Conservation (phyloP, 2,113 vertebrate genomes). For the Eonycteris spelaea region DNA sequence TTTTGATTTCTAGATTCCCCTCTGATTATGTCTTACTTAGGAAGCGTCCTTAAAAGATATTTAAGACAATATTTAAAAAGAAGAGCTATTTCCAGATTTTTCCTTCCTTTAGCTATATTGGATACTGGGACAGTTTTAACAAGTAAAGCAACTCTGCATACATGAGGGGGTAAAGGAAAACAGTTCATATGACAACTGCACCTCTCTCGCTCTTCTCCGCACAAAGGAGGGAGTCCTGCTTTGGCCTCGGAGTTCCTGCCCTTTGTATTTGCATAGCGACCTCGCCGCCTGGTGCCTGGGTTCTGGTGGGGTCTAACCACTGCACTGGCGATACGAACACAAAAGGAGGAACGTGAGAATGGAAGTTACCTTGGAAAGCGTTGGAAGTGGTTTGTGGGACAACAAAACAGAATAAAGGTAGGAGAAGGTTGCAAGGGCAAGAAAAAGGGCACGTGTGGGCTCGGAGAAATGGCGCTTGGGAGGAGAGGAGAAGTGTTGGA, state of each 20-base stretch:
- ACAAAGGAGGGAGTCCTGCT: neutral
- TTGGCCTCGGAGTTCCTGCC: neutral
- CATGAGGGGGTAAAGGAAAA: neutral
- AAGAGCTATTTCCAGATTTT: neutral
- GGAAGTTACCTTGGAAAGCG: neutral
- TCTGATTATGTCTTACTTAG: neutral
- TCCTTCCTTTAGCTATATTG: neutral
- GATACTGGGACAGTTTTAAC: neutral
- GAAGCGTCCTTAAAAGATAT: neutral
- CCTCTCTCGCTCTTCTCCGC: neutral
- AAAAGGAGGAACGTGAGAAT: neutral
- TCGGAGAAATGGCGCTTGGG: neutral
- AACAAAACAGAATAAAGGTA: neutral
- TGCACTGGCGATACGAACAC: neutral
- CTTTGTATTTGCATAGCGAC: neutral
- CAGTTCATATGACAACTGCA: fast-evolving
- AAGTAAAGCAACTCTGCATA: neutral
- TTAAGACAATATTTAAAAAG: neutral
- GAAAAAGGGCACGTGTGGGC: neutral
- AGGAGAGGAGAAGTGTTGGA: neutral
- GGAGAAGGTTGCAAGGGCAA: neutral
- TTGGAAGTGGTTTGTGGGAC: neutral
- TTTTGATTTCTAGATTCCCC: neutral
- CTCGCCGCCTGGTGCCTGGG: neutral
- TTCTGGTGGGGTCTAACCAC: neutral